These are phyloP conservation scores for Poecile montanus DNA, from an alignment of 2,797 vertebrate species.

Conservation along the genomic window DNA sequence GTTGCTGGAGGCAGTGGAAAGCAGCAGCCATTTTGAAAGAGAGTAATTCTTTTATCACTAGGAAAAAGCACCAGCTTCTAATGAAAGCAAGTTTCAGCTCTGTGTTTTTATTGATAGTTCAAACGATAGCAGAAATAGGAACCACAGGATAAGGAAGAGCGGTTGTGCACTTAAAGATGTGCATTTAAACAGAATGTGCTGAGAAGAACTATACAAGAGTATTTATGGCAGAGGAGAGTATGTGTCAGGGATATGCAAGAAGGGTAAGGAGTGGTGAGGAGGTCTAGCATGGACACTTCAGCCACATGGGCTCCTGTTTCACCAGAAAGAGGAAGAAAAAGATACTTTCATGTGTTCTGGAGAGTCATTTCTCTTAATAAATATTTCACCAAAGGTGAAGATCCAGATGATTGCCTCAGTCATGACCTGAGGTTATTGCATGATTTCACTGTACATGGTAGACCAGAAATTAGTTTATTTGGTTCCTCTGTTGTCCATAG, in stretches of 20 bases:
- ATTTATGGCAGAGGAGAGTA: not conserved
- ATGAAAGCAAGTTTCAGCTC: not conserved
- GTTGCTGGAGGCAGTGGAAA: not conserved
- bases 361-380: not conserved
- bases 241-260: rapidly evolving
- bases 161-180: not conserved
- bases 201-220: not conserved
- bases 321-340: not conserved
- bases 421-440: not conserved
- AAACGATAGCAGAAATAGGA: not conserved
- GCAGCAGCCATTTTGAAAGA: constrained; percentile 26
- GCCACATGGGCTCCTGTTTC: not conserved
- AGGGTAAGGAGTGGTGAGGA: not conserved
- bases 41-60: not conserved
- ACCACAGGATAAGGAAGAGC: not conserved
- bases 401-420: not conserved
- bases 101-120: not conserved
- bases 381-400: not conserved
- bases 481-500: not conserved
- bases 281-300: not conserved
- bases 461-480: not conserved
- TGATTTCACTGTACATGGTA: not conserved
- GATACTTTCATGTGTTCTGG: not conserved
- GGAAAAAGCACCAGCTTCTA: not conserved
- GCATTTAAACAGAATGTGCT: not conserved